These are phyloP conservation scores for Gnathonemus longibarbis DNA, from an alignment of 2,113 vertebrate genomes.

Conservation along the genomic window DNA sequence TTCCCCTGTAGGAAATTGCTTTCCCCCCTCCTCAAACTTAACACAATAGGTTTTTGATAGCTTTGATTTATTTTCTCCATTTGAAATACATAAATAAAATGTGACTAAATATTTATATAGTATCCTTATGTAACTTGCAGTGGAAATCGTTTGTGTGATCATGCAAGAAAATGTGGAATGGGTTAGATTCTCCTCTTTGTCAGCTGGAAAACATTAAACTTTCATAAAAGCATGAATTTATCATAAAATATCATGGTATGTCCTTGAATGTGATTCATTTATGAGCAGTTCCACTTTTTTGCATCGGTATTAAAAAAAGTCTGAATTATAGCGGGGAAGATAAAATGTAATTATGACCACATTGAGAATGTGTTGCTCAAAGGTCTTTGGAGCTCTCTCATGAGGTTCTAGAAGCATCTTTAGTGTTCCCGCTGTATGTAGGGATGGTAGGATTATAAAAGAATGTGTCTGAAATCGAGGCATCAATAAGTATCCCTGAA, in stretches of 20 bases:
- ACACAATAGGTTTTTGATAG: slow-evolving; percentile 7
- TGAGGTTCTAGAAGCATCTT: not conserved
- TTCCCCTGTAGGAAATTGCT: slow-evolving; percentile 19
- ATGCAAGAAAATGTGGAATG: slow-evolving; percentile 11
- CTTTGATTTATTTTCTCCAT: slow-evolving; percentile 27
- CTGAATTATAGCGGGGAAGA: slow-evolving; percentile 11
- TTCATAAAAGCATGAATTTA: slow-evolving; percentile 18
- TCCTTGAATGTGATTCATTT: slow-evolving; percentile 16
- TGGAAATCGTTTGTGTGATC: slow-evolving; percentile 13
- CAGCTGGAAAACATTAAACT: not conserved
- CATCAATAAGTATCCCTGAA: not conserved
- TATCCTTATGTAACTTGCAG: not conserved
- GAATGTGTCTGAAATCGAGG: not conserved
- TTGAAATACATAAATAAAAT: slow-evolving; percentile 22
- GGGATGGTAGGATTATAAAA: not conserved
- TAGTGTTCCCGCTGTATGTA: not conserved
- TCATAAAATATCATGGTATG: slow-evolving; percentile 16
- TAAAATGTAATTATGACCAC: slow-evolving; percentile 15
- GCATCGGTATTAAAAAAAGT: not conserved
- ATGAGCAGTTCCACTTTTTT: slow-evolving; percentile 2
- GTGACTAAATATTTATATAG: slow-evolving; percentile 26
- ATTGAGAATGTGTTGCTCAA: not conserved
- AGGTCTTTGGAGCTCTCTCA: too few relatives aligned
- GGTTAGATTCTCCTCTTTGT: not conserved
- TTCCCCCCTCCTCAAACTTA: slow-evolving; percentile 8